phyloP scores from a whole-genome alignment of 2,888 invertebrate genomes.

The Drosophila nr. perissopoda region DNA sequence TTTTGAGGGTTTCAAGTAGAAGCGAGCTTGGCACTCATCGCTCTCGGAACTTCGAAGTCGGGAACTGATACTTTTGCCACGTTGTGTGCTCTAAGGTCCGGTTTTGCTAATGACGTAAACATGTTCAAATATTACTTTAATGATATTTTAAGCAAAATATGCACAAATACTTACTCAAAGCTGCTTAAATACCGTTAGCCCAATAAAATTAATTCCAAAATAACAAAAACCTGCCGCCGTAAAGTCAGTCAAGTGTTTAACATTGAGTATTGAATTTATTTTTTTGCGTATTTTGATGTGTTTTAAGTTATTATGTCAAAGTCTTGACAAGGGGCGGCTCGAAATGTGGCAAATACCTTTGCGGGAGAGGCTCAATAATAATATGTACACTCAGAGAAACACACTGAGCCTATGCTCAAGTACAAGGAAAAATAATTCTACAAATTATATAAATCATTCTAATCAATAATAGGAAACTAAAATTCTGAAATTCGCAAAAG shows the following conservation, averaged over 20 bases:
- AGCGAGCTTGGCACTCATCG: slow-evolving; percentile 62
- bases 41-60: slow-evolving; percentile 36
- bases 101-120: slow-evolving; percentile 74
- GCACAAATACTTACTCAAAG: slow-evolving; percentile 10
- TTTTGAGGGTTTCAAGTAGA: slow-evolving; percentile 32
- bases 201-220: slow-evolving; percentile 12
- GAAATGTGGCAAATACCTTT: neutral
- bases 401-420: neutral
- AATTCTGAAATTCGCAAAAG: neutral
- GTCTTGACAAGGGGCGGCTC: slow-evolving; percentile 16
- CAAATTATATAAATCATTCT: neutral
- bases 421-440: neutral
- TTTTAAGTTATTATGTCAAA: slow-evolving; percentile 37
- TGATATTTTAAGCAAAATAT: slow-evolving; percentile 48
- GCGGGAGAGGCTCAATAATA: neutral
- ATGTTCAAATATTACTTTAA: slow-evolving; percentile 57
- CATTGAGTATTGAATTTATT: slow-evolving; percentile 7
- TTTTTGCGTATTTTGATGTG: slow-evolving; percentile 4
- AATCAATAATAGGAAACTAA: neutral
- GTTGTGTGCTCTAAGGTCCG: slow-evolving; percentile 58
- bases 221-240: slow-evolving; percentile 37
- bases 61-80: slow-evolving; percentile 37
- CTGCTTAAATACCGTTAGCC: slow-evolving; percentile 63
- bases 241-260: slow-evolving; percentile 61
- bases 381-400: neutral